Percentiles rank a stretch among this genome's conserved stretches.
Evolutionary conservation across 2,797 vertebrate species (phyloP).

Genomic region (Chaetodon trifasciatus): DNA sequence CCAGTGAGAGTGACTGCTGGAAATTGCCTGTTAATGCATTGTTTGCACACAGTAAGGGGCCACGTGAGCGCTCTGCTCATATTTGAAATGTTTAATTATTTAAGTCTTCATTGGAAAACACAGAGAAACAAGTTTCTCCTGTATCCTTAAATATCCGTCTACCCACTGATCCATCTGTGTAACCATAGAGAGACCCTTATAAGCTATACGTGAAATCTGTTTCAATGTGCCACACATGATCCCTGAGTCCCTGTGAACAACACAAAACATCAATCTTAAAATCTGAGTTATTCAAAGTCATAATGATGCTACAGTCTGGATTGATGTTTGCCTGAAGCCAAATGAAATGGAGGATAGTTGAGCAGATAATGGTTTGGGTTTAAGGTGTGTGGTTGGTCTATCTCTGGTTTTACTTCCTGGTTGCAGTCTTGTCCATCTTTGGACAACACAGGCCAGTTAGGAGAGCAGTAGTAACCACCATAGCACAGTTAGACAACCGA

Average conservation of each 20-base stretch:
- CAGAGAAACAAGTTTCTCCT: background rate
- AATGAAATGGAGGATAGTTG: background rate
- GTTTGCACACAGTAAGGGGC: slow-evolving; percentile 3
- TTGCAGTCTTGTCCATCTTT: background rate
- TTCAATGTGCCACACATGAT: background rate
- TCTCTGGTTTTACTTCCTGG: background rate
- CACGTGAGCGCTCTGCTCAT: background rate
- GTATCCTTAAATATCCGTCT: background rate
- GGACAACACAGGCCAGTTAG: too few relatives aligned
- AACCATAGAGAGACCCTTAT: background rate
- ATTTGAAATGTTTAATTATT: background rate
- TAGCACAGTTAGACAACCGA: background rate
- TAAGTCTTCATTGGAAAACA: background rate
- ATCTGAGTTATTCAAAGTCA: slow-evolving; percentile 1
- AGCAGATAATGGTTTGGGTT: background rate
- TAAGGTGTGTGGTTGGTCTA: background rate
- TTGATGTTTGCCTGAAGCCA: background rate
- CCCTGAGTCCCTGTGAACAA: background rate
- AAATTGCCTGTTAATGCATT: slow-evolving; percentile 10
- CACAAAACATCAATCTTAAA: background rate
- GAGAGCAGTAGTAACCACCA: background rate
- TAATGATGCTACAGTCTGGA: background rate
- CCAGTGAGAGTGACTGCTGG: background rate
- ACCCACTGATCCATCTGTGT: background rate
- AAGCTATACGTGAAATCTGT: background rate